Evolutionary conservation across 1,140 invertebrate species (phyloP).

Genomic region (Calephelis virginiensis): DNA sequence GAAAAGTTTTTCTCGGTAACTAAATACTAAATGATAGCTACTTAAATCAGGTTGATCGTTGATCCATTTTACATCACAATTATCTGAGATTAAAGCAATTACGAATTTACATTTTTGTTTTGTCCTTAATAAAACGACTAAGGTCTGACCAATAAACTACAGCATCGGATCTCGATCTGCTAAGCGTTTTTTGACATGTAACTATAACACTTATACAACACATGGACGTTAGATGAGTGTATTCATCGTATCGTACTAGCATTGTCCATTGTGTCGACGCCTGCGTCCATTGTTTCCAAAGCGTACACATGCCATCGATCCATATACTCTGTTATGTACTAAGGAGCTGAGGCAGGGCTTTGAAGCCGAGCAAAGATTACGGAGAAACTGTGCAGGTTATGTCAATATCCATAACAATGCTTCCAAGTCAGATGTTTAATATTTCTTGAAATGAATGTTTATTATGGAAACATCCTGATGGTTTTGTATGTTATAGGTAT

Average conservation of each 20-base stretch:
- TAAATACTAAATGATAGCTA: too few relatives aligned
- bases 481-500: not conserved
- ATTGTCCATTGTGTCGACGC: conserved; percentile 73
- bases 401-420: conserved; percentile 5
- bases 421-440: not conserved
- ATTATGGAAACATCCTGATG: not conserved
- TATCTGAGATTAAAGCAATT: too few relatives aligned
- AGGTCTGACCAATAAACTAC: not conserved
- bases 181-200: conserved; percentile 7
- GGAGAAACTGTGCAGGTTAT: not conserved
- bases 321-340: conserved; percentile 41
- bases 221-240: conserved; percentile 54
- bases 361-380: conserved; percentile 7
- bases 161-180: not conserved
- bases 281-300: conserved; percentile 59
- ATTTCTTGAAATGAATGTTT: not conserved
- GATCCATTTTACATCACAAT: too few relatives aligned
- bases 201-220: conserved; percentile 47
- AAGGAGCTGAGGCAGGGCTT: conserved; percentile 2
- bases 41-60: too few relatives aligned
- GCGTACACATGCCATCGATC: conserved; percentile 48
- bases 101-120: too few relatives aligned
- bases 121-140: too few relatives aligned
- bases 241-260: conserved; percentile 33
- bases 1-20: too few relatives aligned